phyloP scores from a whole-genome alignment of 2,888 invertebrate genomes.

The Ennomos quercinarius region DNA sequence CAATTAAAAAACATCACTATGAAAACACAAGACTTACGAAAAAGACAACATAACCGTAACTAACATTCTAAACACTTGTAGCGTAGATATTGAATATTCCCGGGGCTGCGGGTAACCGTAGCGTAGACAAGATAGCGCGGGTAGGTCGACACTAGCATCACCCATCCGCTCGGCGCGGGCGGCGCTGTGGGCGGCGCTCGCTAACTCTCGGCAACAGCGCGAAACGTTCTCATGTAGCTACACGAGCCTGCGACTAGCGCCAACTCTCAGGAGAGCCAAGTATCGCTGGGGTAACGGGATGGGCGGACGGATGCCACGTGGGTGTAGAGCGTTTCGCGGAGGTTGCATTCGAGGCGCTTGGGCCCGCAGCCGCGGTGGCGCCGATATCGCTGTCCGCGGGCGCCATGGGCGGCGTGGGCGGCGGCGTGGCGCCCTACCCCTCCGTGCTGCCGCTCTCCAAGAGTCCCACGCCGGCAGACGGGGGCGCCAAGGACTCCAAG shows the following conservation, averaged over 20 bases:
- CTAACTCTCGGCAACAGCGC: constrained; percentile 70
- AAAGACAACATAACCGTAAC: too few relatives aligned
- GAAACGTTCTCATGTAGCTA: constrained; percentile 75
- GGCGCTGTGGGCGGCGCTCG: constrained; percentile 48
- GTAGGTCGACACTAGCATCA: constrained; percentile 46
- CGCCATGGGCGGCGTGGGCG: constrained; percentile 78
- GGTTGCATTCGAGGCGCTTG: constrained; percentile 90
- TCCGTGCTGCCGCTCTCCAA: constrained; percentile 92
- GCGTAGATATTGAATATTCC: too few relatives aligned
- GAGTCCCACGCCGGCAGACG: constrained; percentile 92
- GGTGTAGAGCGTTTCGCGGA: constrained; percentile 90
- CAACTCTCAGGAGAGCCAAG: too few relatives aligned
- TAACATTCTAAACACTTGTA: too few relatives aligned
- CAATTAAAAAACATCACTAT: too few relatives aligned
- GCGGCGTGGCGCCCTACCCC: constrained; percentile 86
- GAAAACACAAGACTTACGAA: too few relatives aligned
- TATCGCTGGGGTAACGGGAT: constrained; percentile 21
- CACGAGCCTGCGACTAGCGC: constrained; percentile 37
- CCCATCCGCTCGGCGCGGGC: constrained; percentile 26
- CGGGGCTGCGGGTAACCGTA: too few relatives aligned
- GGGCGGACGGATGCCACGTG: constrained; percentile 24
- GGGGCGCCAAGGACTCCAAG: constrained; percentile 92
- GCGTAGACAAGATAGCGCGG: too few relatives aligned
- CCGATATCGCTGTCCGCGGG: constrained; percentile 94
- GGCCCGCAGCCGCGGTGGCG: constrained; percentile 88